These are phyloP conservation scores for Physeter macrocephalus DNA, from an alignment of 2,113 vertebrate genomes.

Conservation along the genomic window DNA sequence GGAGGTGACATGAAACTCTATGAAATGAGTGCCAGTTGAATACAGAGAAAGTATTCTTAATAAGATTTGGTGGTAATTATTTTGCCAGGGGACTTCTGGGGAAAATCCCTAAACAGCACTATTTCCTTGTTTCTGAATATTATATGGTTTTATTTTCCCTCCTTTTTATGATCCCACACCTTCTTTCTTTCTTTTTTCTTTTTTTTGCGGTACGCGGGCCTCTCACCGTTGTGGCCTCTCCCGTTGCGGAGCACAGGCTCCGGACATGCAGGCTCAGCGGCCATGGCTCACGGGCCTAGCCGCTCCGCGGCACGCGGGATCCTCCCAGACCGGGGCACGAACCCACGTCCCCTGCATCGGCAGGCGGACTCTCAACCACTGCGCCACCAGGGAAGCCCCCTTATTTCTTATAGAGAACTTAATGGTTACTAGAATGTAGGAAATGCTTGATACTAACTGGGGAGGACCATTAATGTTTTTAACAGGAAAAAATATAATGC, in stretches of 20 bases:
- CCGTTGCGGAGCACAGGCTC: no score
- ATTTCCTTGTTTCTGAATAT: constrained; percentile 56
- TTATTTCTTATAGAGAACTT: constrained; percentile 36
- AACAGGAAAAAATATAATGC: constrained; percentile 12
- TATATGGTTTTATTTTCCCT: constrained; percentile 43
- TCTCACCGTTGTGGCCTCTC: no score
- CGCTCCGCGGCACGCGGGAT: no score
- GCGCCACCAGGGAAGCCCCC: no score
- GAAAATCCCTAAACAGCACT: constrained; percentile 47
- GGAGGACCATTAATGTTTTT: not conserved
- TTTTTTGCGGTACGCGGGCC: no score
- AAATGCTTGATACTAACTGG: constrained; percentile 29
- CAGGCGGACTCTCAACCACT: no score
- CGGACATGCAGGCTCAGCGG: no score
- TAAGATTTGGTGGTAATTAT: constrained; percentile 34
- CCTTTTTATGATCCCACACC: constrained; percentile 12
- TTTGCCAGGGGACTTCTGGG: constrained; percentile 51
- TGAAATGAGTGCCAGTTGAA: constrained; percentile 62
- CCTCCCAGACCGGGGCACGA: no score
- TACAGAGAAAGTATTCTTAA: constrained; percentile 65
- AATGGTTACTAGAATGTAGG: not conserved
- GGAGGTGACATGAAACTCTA: constrained; percentile 68
- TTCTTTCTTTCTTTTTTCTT: no score
- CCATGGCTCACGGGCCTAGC: no score
- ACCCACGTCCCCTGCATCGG: no score